A percentile compares a stretch with the other conserved stretches of the same genome.
Evolutionary conservation across 2,797 vertebrate species (phyloP).

Genomic region (Cryptoblepharus egeriae): DNA sequence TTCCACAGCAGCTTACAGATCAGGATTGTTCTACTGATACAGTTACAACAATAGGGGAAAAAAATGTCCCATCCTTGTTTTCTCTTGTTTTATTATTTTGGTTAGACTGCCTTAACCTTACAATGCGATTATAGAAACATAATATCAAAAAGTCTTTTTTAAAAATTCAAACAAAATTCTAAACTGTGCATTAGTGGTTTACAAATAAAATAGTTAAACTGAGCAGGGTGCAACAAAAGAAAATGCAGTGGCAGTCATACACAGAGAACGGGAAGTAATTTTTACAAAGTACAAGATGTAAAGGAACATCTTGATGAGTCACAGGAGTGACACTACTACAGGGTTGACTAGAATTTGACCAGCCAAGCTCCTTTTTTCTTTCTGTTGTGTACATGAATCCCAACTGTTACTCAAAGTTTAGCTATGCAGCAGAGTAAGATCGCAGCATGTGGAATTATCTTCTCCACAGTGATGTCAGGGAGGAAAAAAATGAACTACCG

Average conservation of each 20-base stretch:
- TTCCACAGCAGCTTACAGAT: conserved; percentile 10
- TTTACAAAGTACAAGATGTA: not conserved
- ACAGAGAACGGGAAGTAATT: not conserved
- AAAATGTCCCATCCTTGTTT: not conserved
- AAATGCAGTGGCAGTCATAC: not conserved
- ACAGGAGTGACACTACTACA: not conserved
- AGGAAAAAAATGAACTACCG: not conserved
- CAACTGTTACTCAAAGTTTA: conserved; percentile 2
- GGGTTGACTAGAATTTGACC: not conserved
- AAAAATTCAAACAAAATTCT: not conserved
- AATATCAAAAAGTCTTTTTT: not conserved
- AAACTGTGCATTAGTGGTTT: not conserved
- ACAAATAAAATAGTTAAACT: conserved; percentile 4
- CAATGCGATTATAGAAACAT: not conserved
- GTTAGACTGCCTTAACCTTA: not conserved
- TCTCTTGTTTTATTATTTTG: conserved; percentile 5
- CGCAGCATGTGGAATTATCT: not conserved
- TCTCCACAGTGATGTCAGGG: not conserved
- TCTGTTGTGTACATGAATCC: not conserved
- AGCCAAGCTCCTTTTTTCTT: conserved; percentile 8
- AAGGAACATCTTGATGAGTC: not conserved
- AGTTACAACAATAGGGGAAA: not conserved
- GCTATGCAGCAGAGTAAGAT: not conserved
- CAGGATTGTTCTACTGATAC: not conserved
- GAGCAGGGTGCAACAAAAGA: not conserved